Evolutionary conservation across 2,888 invertebrate genomes (phyloP).

Genomic region (Tortricodes alternella): DNA sequence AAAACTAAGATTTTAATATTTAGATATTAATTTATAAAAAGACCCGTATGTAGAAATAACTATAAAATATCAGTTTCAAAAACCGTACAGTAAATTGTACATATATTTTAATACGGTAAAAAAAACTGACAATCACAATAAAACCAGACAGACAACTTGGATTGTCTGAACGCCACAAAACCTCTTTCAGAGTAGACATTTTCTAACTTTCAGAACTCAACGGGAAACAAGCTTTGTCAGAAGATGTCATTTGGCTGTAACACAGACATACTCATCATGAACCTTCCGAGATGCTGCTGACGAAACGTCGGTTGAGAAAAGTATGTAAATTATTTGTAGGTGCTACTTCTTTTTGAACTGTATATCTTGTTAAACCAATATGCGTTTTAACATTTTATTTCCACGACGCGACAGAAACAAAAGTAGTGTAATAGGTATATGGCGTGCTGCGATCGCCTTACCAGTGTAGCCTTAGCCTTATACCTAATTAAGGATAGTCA

Average conservation of each 20-base stretch:
- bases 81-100: too few relatives aligned
- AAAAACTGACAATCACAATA: neutral
- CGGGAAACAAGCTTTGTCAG: neutral
- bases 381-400: too few relatives aligned
- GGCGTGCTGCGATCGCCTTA: too few relatives aligned
- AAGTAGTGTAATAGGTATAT: too few relatives aligned
- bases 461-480: too few relatives aligned
- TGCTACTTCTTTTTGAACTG: neutral
- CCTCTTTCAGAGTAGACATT: neutral
- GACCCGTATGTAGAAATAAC: too few relatives aligned
- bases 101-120: neutral
- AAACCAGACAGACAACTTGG: neutral
- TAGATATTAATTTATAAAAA: too few relatives aligned
- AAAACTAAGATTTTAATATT: too few relatives aligned
- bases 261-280: constrained; percentile 66
- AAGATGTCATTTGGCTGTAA: constrained; percentile 33
- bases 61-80: too few relatives aligned
- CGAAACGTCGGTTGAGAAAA: constrained; percentile 59
- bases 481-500: too few relatives aligned
- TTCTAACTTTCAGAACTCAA: neutral
- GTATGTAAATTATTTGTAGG: constrained; percentile 54
- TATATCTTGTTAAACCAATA: too few relatives aligned
- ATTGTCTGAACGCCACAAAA: neutral
- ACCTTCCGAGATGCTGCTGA: constrained; percentile 60
- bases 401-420: too few relatives aligned